Evolutionary conservation across 2,113 vertebrate genomes (phyloP).

Genomic region (Tamias sibiricus): DNA sequence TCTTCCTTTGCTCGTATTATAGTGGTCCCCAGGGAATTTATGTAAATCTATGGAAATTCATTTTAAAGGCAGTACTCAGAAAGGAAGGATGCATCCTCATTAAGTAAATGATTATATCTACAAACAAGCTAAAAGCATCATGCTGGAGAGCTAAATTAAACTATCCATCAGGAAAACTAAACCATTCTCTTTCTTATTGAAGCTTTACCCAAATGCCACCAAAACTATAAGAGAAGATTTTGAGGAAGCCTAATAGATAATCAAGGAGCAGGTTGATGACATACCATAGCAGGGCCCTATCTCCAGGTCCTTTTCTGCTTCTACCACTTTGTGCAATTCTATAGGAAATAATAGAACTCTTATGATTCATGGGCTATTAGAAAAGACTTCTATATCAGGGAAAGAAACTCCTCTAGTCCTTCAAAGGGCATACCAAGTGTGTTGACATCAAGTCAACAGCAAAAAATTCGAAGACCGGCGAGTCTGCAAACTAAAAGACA

Average conservation of each 20-base stretch:
- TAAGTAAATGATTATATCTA: constrained; percentile 72
- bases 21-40: constrained; percentile 76
- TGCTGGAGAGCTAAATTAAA: constrained; percentile 73
- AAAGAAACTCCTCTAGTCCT: neutral
- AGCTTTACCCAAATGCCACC: constrained; percentile 53
- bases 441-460: neutral
- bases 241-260: neutral
- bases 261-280: neutral
- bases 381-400: neutral
- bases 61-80: constrained; percentile 76
- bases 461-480: neutral
- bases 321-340: neutral
- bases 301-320: neutral
- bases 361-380: neutral
- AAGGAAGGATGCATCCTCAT: constrained; percentile 63
- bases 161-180: constrained; percentile 74
- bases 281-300: neutral
- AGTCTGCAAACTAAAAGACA: neutral
- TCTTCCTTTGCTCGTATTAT: constrained; percentile 76
- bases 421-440: neutral
- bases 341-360: neutral
- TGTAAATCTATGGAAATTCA: constrained; percentile 82
- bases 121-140: constrained; percentile 69
- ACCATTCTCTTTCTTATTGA: constrained; percentile 34
- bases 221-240: neutral